Percentiles rank a stretch among this genome's conserved stretches.
Evolutionary conservation across 1,140 invertebrate genomes (phyloP).

Genomic region (Drosophila novamexicana): DNA sequence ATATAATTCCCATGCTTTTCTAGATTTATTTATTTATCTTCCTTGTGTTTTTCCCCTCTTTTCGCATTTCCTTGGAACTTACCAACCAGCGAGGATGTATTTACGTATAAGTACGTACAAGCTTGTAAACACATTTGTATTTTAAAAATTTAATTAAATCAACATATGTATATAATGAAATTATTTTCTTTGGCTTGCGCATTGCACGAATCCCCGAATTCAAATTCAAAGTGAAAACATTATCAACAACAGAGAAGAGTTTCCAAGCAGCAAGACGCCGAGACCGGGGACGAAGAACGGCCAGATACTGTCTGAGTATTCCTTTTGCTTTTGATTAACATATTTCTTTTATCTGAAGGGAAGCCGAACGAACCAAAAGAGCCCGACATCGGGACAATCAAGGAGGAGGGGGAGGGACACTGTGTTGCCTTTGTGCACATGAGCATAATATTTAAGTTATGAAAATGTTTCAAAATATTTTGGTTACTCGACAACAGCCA

Average conservation of each 20-base stretch:
- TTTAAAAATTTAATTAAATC: conserved; percentile 53
- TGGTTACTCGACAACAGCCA: conserved; percentile 1
- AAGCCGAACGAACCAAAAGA: conserved; percentile 2
- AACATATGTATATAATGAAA: conserved; percentile 40
- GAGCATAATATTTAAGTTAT: conserved; percentile 32
- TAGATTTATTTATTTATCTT: background rate
- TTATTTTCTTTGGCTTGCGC: conserved; percentile 36
- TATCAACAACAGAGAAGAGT: conserved; percentile 17
- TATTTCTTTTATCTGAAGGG: conserved; percentile 52
- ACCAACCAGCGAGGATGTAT: background rate
- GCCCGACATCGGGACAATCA: no score
- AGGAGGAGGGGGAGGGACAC: background rate
- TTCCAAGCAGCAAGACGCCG: background rate
- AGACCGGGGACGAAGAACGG: background rate
- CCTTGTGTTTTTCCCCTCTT: background rate
- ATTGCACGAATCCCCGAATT: conserved; percentile 27
- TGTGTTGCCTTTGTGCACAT: conserved; percentile 20
- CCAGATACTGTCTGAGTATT: conserved; percentile 18
- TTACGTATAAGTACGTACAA: background rate
- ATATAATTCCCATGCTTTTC: background rate
- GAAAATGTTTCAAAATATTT: conserved; percentile 17
- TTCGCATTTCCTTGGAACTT: background rate
- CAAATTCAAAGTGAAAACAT: conserved; percentile 35
- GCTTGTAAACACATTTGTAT: background rate
- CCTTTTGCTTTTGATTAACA: conserved; percentile 51